Conservation (phyloP, 2,888 invertebrate species). For the Biston stratarius region DNA sequence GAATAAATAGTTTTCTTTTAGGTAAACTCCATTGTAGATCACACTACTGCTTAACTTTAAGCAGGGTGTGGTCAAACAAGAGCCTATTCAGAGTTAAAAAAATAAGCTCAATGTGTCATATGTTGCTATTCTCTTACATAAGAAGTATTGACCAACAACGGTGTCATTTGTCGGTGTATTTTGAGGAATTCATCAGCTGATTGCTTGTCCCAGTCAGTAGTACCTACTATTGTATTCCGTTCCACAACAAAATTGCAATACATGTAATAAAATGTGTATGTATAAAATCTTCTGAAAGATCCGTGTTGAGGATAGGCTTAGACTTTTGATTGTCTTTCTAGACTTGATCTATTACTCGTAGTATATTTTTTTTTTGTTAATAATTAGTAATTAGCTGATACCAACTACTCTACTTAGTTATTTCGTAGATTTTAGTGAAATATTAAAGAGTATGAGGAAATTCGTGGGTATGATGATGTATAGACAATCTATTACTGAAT, state of each 20-base stretch:
- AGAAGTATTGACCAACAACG: slow-evolving; percentile 46
- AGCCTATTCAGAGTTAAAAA: neutral
- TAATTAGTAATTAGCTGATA: too few relatives aligned
- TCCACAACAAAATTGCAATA: slow-evolving; percentile 59
- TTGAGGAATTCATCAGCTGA: slow-evolving; percentile 63
- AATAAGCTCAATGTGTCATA: slow-evolving; percentile 12
- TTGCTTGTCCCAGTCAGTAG: slow-evolving; percentile 41
- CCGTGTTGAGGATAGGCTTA: slow-evolving; percentile 45
- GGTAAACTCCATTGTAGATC: too few relatives aligned
- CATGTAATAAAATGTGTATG: slow-evolving; percentile 66
- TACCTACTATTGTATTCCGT: slow-evolving; percentile 52
- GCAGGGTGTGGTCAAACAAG: too few relatives aligned
- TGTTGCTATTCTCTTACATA: slow-evolving; percentile 34
- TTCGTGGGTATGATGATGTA: too few relatives aligned
- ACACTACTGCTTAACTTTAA: too few relatives aligned
- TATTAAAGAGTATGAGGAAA: too few relatives aligned
- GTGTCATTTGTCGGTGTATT: slow-evolving; percentile 58
- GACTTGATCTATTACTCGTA: too few relatives aligned
- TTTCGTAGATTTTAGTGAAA: too few relatives aligned
- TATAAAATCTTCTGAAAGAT: slow-evolving; percentile 61
- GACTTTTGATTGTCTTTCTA: neutral
- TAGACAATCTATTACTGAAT: neutral
- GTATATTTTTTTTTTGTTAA: too few relatives aligned
- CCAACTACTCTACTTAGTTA: too few relatives aligned
- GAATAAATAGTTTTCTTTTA: too few relatives aligned